These are phyloP conservation scores for Ursus arctos DNA, from an alignment of 2,113 vertebrate species.

Conservation along the genomic window DNA sequence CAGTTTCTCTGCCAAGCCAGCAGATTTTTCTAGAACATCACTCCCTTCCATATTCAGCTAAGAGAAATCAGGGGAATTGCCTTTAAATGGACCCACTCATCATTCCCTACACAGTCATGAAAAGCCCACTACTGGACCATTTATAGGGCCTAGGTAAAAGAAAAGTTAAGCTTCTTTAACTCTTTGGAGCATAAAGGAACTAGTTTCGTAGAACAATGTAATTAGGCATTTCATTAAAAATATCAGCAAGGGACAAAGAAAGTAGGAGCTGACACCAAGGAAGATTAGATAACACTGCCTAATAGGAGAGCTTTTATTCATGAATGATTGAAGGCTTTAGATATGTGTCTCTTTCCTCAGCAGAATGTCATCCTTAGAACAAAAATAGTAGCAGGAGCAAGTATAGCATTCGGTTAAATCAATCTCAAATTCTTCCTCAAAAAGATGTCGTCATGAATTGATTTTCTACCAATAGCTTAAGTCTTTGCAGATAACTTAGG, in stretches of 20 bases:
- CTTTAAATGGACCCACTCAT: constrained; percentile 46
- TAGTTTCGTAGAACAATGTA: not conserved
- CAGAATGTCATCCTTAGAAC: not conserved
- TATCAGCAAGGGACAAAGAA: constrained; percentile 34
- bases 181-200: not conserved
- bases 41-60: constrained; percentile 73
- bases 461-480: not conserved
- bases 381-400: constrained; percentile 1
- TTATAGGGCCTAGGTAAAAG: not conserved
- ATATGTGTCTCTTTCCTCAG: not conserved
- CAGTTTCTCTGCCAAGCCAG: constrained; percentile 75
- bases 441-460: not conserved
- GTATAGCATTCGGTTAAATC: not conserved
- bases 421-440: constrained; percentile 34
- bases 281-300: not conserved
- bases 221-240: constrained; percentile 1
- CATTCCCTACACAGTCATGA: not conserved
- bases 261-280: not conserved
- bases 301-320: constrained; percentile 29
- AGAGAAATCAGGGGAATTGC: constrained; percentile 67
- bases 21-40: constrained; percentile 74
- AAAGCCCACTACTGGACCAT: not conserved
- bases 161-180: constrained; percentile 38
- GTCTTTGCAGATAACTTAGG: not conserved
- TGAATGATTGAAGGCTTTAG: not conserved